phyloP scores from a whole-genome alignment of 2,797 vertebrate species.

The Odontamblyopus rebecca region DNA sequence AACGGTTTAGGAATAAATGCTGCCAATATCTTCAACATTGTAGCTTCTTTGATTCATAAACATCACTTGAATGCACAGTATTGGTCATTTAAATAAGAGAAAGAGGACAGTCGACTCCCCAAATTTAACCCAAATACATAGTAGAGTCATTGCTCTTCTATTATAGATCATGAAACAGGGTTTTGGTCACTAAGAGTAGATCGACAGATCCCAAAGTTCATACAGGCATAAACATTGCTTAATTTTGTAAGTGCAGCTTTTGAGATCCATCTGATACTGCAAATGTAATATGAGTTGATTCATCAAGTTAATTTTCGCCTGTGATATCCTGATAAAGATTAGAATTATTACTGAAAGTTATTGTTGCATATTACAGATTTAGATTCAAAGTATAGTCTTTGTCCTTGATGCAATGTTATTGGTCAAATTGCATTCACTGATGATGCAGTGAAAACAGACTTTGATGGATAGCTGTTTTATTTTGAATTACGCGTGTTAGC shows the following conservation, averaged over 20 bases:
- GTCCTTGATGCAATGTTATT: constrained; percentile 2
- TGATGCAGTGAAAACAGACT: background rate
- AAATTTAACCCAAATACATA: background rate
- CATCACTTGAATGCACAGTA: background rate
- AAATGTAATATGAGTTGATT: background rate
- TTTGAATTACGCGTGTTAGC: background rate
- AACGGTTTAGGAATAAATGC: too few species aligned
- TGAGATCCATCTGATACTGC: background rate
- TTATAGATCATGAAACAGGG: background rate
- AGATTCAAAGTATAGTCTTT: background rate
- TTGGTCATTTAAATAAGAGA: background rate
- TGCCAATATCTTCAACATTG: too few species aligned
- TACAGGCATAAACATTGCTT: background rate
- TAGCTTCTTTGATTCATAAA: too few species aligned
- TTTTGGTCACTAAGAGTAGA: background rate
- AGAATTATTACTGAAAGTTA: background rate
- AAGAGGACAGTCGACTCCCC: background rate
- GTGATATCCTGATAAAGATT: background rate
- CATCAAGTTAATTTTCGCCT: background rate
- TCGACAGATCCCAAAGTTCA: background rate
- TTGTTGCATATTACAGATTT: background rate
- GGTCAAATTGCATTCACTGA: background rate
- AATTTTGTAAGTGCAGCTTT: background rate
- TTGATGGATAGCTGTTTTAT: constrained; percentile 1
- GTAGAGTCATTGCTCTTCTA: background rate